Conservation (phyloP, 2,113 vertebrate genomes). For the Scalopus aquaticus region DNA sequence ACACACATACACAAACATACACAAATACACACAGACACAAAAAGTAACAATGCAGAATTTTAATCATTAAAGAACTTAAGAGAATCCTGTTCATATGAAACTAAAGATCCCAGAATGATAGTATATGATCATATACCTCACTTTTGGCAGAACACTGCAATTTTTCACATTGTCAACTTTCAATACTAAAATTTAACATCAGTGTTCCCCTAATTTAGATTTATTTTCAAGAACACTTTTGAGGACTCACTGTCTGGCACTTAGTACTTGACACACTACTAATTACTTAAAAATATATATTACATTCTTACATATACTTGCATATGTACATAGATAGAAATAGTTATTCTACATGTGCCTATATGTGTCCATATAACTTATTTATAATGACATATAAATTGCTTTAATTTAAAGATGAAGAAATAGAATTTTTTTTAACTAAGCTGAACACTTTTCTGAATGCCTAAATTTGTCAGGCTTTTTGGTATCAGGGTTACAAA, state of each 20-base stretch:
- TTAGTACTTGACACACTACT: background rate
- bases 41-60: background rate
- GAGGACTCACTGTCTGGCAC: background rate
- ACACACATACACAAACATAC: background rate
- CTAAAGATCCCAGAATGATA: background rate
- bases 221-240: background rate
- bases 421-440: background rate
- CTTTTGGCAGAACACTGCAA: background rate
- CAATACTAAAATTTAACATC: background rate
- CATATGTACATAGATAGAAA: background rate
- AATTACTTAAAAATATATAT: no score
- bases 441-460: background rate
- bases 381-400: background rate
- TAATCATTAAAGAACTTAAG: background rate
- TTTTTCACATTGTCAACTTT: background rate
- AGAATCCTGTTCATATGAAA: background rate
- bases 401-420: background rate
- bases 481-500: background rate
- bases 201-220: background rate
- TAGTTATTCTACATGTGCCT: no score
- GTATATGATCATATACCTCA: background rate
- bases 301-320: background rate
- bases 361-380: background rate
- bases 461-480: background rate
- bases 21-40: background rate